Evolutionary conservation across 53 echinoderm and acorn worm species (phyloP), one percentile per base, ranked within the genome.

Genomic region (Hippasteria phrygiana): DNA sequence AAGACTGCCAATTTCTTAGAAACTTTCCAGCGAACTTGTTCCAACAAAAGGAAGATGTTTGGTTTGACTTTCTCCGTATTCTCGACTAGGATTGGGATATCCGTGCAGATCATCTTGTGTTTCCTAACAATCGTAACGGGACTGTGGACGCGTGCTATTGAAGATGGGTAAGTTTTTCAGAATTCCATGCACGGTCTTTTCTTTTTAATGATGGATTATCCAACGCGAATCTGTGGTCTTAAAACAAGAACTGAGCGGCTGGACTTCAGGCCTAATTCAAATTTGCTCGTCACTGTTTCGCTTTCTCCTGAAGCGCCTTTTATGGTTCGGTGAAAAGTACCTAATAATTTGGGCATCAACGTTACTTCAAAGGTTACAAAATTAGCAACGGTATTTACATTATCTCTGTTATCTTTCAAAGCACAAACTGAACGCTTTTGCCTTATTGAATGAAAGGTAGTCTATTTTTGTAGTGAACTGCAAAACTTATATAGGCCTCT

Each of bases 51-150:
- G 6, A 76, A 76, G 34, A 18, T 76, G 37, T 7, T 28, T 20
- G 27, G 17, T 17, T 1, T 48, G 27, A 41, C n/a, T 11, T 16
- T 75, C 48, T 51, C 16, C 17, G 17, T 31, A 0, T 13, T 48
- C 76, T 18, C 18, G 17, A 47, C 12, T 17, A 33, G 29, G 29
- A 76, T 31, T 29, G 14, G 33, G 34, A 76, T 48, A 18, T 50
- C 53, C 48, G 29, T 76, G 54, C 76, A 37, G 18, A 29, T 76
- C 34, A 14, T 54, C 14, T 3, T 76, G 2, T 76, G 54, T 76
- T 54, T 76, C 48, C 18, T 53, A 50, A 76, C 76, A 31, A 17
- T 76, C 76, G 47, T 36, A 34, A 16, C 22, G 51, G 51, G 54
- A 50, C 50, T 18, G 47, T 31, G 43, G 2, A 34, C 48, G 28